A percentile compares a stretch with the other conserved stretches of the same genome.
These are phyloP conservation scores for Epinephelus awoara DNA, from an alignment of 2,797 vertebrate genomes.

Conservation along the genomic window DNA sequence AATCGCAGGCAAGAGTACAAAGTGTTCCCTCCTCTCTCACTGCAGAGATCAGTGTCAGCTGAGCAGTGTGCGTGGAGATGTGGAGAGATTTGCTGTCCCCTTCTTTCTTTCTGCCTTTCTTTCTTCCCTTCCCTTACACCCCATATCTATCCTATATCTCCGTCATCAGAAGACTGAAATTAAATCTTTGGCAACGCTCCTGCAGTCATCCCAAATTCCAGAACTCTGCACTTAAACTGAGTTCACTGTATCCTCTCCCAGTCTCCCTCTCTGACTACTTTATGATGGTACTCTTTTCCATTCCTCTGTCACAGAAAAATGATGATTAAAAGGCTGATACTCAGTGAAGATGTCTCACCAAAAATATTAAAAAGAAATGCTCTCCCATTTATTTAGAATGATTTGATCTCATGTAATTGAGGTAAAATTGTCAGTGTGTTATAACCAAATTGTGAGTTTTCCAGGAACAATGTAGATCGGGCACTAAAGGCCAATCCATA, in stretches of 20 bases:
- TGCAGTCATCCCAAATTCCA: slow-evolving; percentile 56
- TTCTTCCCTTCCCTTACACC: not conserved
- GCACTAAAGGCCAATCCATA: too few relatives aligned
- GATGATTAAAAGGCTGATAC: not conserved
- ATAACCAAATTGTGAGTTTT: too few relatives aligned
- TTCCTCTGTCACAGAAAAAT: slow-evolving; percentile 18
- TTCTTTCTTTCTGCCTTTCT: not conserved
- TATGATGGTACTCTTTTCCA: slow-evolving; percentile 1
- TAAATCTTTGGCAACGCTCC: slow-evolving; percentile 46
- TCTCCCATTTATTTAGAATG: too few relatives aligned
- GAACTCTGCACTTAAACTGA: slow-evolving; percentile 26
- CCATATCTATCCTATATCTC: slow-evolving; percentile 2
- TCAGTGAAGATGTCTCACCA: not conserved
- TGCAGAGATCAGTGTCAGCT: slow-evolving; percentile 37
- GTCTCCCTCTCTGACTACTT: not conserved
- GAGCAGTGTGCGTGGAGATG: slow-evolving; percentile 29
- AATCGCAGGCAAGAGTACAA: slow-evolving; percentile 13
- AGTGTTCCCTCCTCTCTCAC: slow-evolving; percentile 20
- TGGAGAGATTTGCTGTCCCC: slow-evolving; percentile 2
- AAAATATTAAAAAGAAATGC: too few relatives aligned
- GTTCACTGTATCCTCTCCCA: slow-evolving; percentile 19
- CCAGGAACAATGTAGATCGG: too few relatives aligned
- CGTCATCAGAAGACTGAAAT: slow-evolving; percentile 53
- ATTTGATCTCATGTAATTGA: too few relatives aligned
- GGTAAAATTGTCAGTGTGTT: too few relatives aligned